Percentiles rank a stretch among this genome's conserved stretches.
Conservation (phyloP, 2,888 invertebrate genomes). For the Cosmorhoe ocellata region DNA sequence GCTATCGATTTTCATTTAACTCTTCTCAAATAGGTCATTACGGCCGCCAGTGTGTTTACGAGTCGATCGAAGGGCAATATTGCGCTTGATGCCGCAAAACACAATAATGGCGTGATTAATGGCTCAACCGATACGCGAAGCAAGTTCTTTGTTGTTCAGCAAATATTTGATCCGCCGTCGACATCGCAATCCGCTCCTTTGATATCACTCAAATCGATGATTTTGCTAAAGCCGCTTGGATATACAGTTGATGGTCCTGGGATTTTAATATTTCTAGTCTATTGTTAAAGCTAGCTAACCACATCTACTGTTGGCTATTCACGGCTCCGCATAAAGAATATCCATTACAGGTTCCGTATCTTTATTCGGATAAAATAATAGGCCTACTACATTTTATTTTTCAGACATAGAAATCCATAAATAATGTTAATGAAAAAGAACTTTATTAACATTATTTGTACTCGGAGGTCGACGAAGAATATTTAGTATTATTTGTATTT, state of each 20-base stretch:
- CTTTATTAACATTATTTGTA: too few relatives aligned
- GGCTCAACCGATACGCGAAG: slow-evolving; percentile 67
- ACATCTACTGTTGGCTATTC: not conserved
- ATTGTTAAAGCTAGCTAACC: slow-evolving; percentile 22
- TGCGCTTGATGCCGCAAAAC: slow-evolving; percentile 68
- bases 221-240: slow-evolving; percentile 44
- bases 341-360: too few relatives aligned
- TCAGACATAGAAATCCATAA: too few relatives aligned
- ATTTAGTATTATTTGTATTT: too few relatives aligned
- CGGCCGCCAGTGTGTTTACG: slow-evolving; percentile 66
- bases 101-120: slow-evolving; percentile 79
- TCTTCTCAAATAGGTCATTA: slow-evolving; percentile 74
- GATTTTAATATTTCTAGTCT: slow-evolving; percentile 32
- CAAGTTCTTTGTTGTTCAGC: slow-evolving; percentile 74
- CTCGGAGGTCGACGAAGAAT: too few relatives aligned
- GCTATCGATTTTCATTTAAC: slow-evolving; percentile 75
- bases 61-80: slow-evolving; percentile 71
- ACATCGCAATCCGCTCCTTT: slow-evolving; percentile 66
- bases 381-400: not conserved
- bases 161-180: slow-evolving; percentile 73
- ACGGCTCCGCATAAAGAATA: too few relatives aligned
- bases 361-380: too few relatives aligned
- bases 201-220: slow-evolving; percentile 54
- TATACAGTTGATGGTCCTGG: slow-evolving; percentile 46
- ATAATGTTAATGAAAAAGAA: too few relatives aligned